Evolutionary conservation across 2,888 invertebrate species (phyloP).

Genomic region (Ectemnius lituratus): DNA sequence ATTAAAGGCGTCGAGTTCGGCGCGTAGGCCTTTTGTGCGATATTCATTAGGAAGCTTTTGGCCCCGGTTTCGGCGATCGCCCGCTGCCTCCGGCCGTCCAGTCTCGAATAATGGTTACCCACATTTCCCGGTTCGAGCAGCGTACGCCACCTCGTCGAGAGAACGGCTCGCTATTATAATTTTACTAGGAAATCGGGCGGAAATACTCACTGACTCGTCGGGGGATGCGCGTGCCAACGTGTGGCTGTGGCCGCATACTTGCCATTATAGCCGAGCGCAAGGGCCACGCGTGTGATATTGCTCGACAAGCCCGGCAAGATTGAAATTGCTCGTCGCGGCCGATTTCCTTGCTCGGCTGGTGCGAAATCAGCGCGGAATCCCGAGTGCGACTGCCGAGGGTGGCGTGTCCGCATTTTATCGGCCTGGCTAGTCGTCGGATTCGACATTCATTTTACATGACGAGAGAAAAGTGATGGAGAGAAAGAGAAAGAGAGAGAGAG

Average conservation of each 20-base stretch:
- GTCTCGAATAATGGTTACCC: constrained; percentile 32
- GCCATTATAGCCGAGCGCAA: too few relatives aligned
- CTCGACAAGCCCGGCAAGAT: constrained; percentile 8
- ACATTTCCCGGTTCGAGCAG: constrained; percentile 38
- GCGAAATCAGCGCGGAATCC: constrained; percentile 28
- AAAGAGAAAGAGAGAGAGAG: neutral
- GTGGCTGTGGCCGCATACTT: constrained; percentile 14
- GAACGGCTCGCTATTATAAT: constrained; percentile 38
- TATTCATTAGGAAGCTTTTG: constrained; percentile 42
- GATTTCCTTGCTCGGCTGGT: constrained; percentile 20
- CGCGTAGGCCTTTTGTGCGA: constrained; percentile 36
- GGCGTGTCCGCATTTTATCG: constrained; percentile 31
- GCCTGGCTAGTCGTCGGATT: constrained; percentile 28
- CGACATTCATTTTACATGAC: constrained; percentile 39
- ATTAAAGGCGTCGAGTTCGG: constrained; percentile 37
- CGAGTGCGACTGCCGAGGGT: constrained; percentile 33
- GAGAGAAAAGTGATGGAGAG: neutral
- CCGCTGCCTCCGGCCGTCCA: constrained; percentile 2
- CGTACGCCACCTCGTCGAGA: neutral
- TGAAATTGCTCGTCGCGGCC: constrained; percentile 35
- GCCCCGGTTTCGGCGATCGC: too few relatives aligned
- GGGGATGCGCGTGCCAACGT: constrained; percentile 1
- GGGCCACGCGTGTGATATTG: neutral
- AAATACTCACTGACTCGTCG: constrained; percentile 26
- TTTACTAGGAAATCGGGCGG: constrained; percentile 32